Conservation (phyloP, 2,113 vertebrate genomes). For the Epinephelus fuscoguttatus region DNA sequence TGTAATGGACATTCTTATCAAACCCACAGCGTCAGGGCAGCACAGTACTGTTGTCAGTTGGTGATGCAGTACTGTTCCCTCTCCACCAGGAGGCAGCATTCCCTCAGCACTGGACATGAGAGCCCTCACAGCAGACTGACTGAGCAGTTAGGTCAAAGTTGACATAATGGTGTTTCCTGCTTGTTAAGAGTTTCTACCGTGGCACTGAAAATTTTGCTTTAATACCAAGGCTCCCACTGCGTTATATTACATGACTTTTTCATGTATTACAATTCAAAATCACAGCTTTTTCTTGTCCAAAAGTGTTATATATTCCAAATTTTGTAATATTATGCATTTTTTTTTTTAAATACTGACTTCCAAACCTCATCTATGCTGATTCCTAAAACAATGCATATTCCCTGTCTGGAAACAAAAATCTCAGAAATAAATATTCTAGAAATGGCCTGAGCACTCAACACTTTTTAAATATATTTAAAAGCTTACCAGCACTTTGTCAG, state of each 20-base stretch:
- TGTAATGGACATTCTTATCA: background rate
- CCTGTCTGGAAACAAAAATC: background rate
- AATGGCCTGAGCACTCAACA: background rate
- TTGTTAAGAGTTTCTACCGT: background rate
- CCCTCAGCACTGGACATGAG: constrained; percentile 6
- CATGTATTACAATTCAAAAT: background rate
- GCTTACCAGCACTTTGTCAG: background rate
- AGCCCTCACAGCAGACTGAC: background rate
- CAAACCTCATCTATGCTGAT: background rate
- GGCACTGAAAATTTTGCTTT: background rate
- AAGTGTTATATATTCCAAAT: background rate
- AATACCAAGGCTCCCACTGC: too few relatives aligned
- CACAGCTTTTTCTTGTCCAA: background rate
- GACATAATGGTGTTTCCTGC: constrained; percentile 3
- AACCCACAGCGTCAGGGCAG: background rate
- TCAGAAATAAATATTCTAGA: background rate
- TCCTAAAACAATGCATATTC: background rate
- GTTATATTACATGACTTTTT: background rate
- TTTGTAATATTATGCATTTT: background rate
- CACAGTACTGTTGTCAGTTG: background rate
- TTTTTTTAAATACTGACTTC: background rate
- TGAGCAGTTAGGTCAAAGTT: constrained; percentile 8
- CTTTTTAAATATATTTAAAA: background rate
- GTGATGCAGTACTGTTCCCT: background rate
- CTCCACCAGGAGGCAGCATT: constrained; percentile 65